These are phyloP conservation scores for Tetrao urogallus DNA, from an alignment of 2,113 vertebrate genomes.

Conservation along the genomic window DNA sequence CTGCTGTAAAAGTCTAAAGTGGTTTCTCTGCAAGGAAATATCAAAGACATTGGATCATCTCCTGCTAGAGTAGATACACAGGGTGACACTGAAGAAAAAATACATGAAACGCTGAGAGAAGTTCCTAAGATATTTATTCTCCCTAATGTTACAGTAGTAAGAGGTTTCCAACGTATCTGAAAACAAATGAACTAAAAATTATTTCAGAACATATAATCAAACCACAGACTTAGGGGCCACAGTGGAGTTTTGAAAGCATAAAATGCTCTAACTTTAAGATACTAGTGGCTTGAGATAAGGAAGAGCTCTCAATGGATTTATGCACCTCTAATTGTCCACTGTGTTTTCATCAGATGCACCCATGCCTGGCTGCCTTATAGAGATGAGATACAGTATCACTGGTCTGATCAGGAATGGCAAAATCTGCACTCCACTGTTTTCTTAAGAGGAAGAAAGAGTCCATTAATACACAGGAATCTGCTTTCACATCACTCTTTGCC, in stretches of 20 bases:
- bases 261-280: not conserved
- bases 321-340: rapidly evolving
- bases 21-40: not conserved
- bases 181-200: not conserved
- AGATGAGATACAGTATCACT: not conserved
- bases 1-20: not conserved
- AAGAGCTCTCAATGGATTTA: not conserved
- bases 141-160: not conserved
- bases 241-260: not conserved
- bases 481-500: not conserved
- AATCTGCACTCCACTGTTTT: not conserved
- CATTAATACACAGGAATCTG: not conserved
- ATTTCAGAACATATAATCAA: not conserved
- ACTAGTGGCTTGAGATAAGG: rapidly evolving
- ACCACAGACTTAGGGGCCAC: not conserved
- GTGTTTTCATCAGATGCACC: not conserved
- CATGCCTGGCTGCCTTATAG: not conserved
- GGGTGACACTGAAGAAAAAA: conserved; percentile 4
- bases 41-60: not conserved
- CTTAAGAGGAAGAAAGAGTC: not conserved
- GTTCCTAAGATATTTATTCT: not conserved
- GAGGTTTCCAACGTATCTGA: not conserved
- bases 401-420: not conserved
- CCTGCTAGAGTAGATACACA: not conserved
- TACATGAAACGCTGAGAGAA: not conserved